These are phyloP conservation scores for Acrossocheilus wenchowensis DNA, from an alignment of 2,797 vertebrate genomes.

Conservation along the genomic window DNA sequence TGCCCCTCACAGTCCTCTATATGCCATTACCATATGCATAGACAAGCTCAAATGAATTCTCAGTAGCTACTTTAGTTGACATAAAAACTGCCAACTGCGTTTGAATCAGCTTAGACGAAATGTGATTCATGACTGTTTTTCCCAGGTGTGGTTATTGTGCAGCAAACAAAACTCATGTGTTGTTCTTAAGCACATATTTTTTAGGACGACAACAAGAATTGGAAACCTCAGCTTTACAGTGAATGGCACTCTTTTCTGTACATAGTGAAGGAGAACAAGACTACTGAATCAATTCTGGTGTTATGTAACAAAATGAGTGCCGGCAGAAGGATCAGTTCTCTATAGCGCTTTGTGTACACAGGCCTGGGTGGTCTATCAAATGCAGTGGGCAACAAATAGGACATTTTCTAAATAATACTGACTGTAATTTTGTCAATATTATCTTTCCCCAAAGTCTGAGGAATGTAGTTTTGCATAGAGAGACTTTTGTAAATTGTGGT, in stretches of 20 bases:
- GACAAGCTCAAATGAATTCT: constrained; percentile 30
- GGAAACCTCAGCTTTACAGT: constrained; percentile 23
- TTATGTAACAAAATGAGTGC: background rate
- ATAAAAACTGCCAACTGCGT: constrained; percentile 41
- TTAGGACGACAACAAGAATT: background rate
- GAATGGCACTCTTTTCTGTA: background rate
- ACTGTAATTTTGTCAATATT: background rate
- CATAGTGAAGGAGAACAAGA: constrained; percentile 2
- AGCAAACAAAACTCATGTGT: background rate
- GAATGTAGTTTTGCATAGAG: background rate
- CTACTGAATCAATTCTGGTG: constrained; percentile 12
- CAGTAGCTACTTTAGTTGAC: constrained; percentile 20
- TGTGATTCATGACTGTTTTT: constrained; percentile 50
- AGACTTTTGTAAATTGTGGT: background rate
- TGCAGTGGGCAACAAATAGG: background rate
- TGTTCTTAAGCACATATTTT: constrained; percentile 4
- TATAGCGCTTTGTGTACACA: too few species aligned
- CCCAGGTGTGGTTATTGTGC: constrained; percentile 31
- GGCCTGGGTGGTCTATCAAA: background rate
- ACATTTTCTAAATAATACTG: background rate
- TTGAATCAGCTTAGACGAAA: constrained; percentile 43
- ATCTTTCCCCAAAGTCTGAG: background rate
- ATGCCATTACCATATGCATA: constrained; percentile 14
- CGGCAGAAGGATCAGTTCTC: background rate
- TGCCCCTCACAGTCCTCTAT: constrained; percentile 7